Base-by-base conservation (phyloP, 2,888 invertebrate genomes). In the Cosmia trapezina region DNA sequence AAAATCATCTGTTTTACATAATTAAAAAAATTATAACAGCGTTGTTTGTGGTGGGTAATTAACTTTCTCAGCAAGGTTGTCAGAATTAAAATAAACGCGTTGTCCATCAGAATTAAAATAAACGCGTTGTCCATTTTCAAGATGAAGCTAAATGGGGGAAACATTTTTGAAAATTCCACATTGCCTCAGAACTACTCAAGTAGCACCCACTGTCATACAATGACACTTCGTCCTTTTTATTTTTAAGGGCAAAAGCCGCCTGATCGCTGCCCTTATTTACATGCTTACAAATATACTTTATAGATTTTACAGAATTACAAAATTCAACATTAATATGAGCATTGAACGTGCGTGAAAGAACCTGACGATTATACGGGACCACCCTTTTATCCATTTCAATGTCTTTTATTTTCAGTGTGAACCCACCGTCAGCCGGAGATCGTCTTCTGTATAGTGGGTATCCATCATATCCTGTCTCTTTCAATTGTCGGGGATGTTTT, bases 1-100 rank as follows among this genome's bases (percentile, higher is more conserved):
- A 53, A 73, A 73, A 4, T 63, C 17, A 33, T 73, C 73, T 14
- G 14, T 19, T 14, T 57, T 22, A n/a, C 63, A 68, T 1, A 67
- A 6, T 22, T 37, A 0, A 67, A 68, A 43, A 73, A 68, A 8
- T 62, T 2, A 4, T 37, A 37, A 4, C 5, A 62, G 56, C 6
- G 67, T 72, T 4, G 61, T 67, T 41, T 12, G 17, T 11, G 47
- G 56, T 12, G 62, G 72, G 41, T 6, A 67, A 28, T 1, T 28
- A 5, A 67, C 3, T 41, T 49, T 51, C 0, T 68, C 45, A 1
- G 6, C 3, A 3, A 66, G 8, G 19, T 66, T 68, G 0, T 54
- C 2, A 3, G 17, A 12, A 28, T 60, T 56, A 49, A 72, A 66
- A 56, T 71, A 72, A 2, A 56, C 9, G 28, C 66, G 19, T 14